A percentile compares a stretch with the other conserved stretches of the same genome.
These are phyloP conservation scores for Cuniculus paca DNA, from an alignment of 2,797 vertebrate species.

Conservation along the genomic window DNA sequence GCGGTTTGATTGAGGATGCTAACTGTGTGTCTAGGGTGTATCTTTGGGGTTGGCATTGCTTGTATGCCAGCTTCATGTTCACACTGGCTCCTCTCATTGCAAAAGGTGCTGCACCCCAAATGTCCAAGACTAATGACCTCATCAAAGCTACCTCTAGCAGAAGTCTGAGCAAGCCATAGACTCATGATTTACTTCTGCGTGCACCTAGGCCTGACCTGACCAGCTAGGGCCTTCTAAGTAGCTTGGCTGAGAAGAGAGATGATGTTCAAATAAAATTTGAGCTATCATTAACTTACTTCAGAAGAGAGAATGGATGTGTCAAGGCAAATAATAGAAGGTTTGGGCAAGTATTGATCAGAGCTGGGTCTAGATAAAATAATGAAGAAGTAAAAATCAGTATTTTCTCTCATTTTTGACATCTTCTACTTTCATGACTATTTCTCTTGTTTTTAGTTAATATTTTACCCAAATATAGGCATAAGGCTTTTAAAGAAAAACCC, in stretches of 20 bases:
- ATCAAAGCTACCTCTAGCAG: background rate
- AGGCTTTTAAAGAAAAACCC: background rate
- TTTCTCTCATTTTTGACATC: conserved; percentile 46
- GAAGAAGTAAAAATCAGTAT: background rate
- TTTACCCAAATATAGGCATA: background rate
- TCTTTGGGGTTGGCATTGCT: background rate
- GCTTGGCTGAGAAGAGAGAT: background rate
- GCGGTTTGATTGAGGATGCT: background rate
- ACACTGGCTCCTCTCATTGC: background rate
- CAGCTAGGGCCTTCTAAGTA: background rate
- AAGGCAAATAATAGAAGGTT: background rate
- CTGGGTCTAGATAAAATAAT: background rate
- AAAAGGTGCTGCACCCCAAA: background rate
- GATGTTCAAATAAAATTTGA: background rate
- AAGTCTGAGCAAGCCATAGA: background rate
- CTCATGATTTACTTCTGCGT: background rate
- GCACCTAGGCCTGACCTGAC: background rate
- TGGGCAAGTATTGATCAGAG: background rate
- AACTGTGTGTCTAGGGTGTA: background rate
- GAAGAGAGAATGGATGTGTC: background rate
- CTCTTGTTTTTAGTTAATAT: background rate
- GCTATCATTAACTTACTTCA: background rate
- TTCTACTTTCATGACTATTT: background rate
- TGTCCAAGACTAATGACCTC: background rate
- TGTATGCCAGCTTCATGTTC: background rate